phyloP scores from a whole-genome alignment of 2,113 vertebrate genomes.

The Piaya cayana region DNA sequence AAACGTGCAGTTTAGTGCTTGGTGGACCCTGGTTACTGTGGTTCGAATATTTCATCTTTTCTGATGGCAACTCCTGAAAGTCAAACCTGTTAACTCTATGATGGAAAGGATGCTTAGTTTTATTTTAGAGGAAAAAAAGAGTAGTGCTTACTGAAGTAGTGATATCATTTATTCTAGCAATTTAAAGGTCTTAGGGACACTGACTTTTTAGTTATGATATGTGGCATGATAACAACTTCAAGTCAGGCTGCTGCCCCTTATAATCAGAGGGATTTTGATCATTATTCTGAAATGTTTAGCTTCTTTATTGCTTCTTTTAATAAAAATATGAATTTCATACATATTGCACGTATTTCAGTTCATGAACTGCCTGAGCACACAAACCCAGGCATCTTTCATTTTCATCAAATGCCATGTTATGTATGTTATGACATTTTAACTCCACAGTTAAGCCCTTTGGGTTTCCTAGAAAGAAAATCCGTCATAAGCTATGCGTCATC shows the following conservation, averaged over 20 bases:
- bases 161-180: not conserved
- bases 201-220: not conserved
- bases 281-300: not conserved
- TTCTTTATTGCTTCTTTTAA: not conserved
- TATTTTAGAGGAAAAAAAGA: not conserved
- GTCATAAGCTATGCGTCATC: not conserved
- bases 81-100: not conserved
- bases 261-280: not conserved
- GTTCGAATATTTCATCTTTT: not conserved
- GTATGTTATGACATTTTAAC: not conserved
- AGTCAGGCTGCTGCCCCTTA: not conserved
- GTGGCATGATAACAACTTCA: not conserved
- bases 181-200: not conserved
- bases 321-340: not conserved
- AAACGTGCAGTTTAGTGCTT: not conserved
- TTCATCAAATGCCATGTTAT: not conserved
- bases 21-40: not conserved
- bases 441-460: not conserved
- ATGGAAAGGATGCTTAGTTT: not conserved
- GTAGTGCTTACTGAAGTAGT: not conserved
- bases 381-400: not conserved
- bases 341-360: not conserved
- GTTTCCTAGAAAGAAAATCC: slow-evolving; percentile 21
- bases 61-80: not conserved
- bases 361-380: not conserved